Conservation (phyloP, 2,888 invertebrate genomes). For the Isotomurus palustris region DNA sequence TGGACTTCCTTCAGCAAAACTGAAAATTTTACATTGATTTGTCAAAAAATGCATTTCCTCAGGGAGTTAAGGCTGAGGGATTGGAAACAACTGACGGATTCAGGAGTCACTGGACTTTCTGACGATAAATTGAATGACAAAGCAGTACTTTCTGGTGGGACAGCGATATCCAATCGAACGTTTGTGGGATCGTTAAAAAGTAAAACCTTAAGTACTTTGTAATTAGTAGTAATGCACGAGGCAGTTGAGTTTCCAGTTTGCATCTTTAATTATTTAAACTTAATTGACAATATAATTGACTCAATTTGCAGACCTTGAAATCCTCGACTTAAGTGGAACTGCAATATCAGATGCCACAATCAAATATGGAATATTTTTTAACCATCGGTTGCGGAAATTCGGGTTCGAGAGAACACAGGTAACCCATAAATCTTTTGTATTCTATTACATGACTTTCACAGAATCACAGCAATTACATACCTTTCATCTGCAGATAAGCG, state of each 20-base stretch:
- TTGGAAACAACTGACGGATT: conserved; percentile 37
- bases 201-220: background rate
- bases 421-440: background rate
- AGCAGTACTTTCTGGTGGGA: background rate
- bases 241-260: background rate
- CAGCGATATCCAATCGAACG: conserved; percentile 3
- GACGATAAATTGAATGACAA: conserved; percentile 22
- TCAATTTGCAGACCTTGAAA: conserved; percentile 21
- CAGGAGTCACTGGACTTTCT: conserved; percentile 33
- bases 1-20: conserved; percentile 39
- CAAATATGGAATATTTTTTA: conserved; percentile 26
- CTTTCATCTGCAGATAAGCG: conserved; percentile 19
- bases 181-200: conserved; percentile 24
- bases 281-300: background rate
- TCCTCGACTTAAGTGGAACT: conserved; percentile 35
- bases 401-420: conserved; percentile 32
- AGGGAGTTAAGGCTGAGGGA: conserved; percentile 31
- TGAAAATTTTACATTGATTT: conserved; percentile 37
- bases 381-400: conserved; percentile 26
- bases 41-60: conserved; percentile 21
- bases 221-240: background rate
- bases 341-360: conserved; percentile 33
- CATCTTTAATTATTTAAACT: background rate
- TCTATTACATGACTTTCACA: background rate
- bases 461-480: no score